These are phyloP conservation scores for Strix uralensis DNA, from an alignment of 2,113 vertebrate genomes.

Conservation along the genomic window DNA sequence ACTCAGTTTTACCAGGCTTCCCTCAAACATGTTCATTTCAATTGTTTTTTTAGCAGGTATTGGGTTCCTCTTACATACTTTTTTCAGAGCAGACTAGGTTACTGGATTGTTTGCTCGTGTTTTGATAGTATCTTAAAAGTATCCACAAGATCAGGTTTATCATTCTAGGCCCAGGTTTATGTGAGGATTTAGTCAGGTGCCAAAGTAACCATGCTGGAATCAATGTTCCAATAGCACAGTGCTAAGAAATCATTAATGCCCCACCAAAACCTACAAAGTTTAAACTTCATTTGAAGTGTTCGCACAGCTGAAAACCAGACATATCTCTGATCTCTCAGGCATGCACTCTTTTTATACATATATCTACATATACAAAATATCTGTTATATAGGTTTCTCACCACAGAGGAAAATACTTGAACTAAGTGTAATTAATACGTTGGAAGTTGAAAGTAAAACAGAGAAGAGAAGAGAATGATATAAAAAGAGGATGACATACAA, in stretches of 20 bases:
- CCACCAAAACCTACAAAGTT: neutral
- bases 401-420: neutral
- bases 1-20: neutral
- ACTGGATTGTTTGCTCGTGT: neutral
- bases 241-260: neutral
- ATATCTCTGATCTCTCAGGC: neutral
- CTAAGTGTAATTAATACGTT: constrained; percentile 12
- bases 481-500: neutral
- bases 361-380: neutral
- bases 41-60: neutral
- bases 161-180: neutral
- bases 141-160: neutral
- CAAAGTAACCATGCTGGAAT: neutral
- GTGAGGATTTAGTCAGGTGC: neutral
- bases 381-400: neutral
- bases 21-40: neutral
- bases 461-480: neutral
- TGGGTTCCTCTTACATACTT: neutral
- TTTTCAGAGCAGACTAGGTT: neutral
- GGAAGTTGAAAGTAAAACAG: neutral
- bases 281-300: neutral
- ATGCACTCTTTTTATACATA: neutral
- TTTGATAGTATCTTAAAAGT: neutral
- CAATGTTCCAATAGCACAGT: neutral
- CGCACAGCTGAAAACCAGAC: neutral